Percentiles rank a stretch among this genome's conserved stretches.
Conservation (phyloP, 1,140 invertebrate species). For the Nebria ingens region DNA sequence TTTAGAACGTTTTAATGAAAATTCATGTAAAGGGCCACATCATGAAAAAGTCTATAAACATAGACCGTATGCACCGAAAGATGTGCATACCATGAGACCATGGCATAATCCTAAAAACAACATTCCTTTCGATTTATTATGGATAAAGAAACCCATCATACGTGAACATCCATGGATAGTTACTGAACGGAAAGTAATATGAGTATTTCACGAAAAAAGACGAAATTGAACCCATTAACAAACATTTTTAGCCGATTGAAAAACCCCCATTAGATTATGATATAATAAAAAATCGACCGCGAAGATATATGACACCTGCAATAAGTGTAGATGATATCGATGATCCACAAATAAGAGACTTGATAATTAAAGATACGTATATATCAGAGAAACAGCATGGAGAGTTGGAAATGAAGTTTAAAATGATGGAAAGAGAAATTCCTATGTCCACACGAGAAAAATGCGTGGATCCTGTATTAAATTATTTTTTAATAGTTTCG, state of each 20-base stretch:
- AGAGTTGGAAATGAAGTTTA: slow-evolving; percentile 13
- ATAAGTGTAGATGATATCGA: slow-evolving; percentile 39
- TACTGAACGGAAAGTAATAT: no score
- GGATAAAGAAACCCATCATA: slow-evolving; percentile 23
- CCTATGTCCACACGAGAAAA: slow-evolving; percentile 18
- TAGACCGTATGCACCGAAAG: neutral
- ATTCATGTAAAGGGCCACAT: neutral
- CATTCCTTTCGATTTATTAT: slow-evolving; percentile 25
- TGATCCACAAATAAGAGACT: slow-evolving; percentile 30
- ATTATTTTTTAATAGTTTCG: slow-evolving; percentile 17
- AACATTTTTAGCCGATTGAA: neutral
- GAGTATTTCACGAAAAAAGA: neutral
- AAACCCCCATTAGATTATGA: slow-evolving; percentile 11
- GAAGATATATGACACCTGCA: slow-evolving; percentile 37
- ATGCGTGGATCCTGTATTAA: slow-evolving; percentile 15
- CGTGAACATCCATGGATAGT: slow-evolving; percentile 20
- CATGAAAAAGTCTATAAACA: neutral
- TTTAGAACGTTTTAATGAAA: no score
- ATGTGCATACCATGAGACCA: slow-evolving; percentile 23
- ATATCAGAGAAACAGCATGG: slow-evolving; percentile 23
- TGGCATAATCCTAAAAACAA: slow-evolving; percentile 21
- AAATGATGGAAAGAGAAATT: slow-evolving; percentile 13
- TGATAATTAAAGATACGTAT: slow-evolving; percentile 24
- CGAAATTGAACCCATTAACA: neutral
- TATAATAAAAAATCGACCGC: slow-evolving; percentile 33